A percentile compares a stretch with the other conserved stretches of the same genome.
Conservation (phyloP, 2,797 vertebrate genomes). For the Microhierax caerulescens region DNA sequence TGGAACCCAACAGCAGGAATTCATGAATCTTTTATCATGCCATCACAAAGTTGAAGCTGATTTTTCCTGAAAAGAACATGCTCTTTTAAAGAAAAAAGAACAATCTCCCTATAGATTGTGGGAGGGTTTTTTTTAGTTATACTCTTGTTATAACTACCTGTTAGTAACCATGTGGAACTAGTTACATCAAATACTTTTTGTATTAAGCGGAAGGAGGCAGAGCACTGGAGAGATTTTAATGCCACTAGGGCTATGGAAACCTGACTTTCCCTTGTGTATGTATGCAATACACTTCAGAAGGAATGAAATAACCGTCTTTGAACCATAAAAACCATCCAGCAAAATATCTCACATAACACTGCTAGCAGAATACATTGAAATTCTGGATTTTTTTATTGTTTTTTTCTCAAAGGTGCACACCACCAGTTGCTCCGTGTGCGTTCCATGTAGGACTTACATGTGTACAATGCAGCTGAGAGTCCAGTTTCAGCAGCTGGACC, state of each 20-base stretch:
- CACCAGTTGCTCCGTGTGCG: neutral
- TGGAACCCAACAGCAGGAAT: neutral
- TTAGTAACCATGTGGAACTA: neutral
- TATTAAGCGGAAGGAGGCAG: neutral
- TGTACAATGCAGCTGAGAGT: neutral
- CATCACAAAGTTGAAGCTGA: neutral
- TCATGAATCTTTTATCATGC: slow-evolving; percentile 8
- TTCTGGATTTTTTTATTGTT: neutral
- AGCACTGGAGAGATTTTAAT: neutral
- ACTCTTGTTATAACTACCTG: neutral
- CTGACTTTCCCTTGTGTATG: neutral
- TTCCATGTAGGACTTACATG: neutral
- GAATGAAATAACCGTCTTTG: neutral
- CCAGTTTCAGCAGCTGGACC: neutral
- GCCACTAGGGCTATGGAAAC: neutral
- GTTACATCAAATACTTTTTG: neutral
- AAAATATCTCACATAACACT: neutral
- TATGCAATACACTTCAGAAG: neutral
- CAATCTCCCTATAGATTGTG: neutral
- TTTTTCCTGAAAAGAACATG: neutral
- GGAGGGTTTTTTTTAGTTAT: neutral
- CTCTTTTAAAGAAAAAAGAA: neutral
- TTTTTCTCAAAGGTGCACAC: neutral
- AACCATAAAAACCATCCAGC: neutral
- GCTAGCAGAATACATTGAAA: neutral